phyloP scores from a whole-genome alignment of 2,888 invertebrate genomes.

The Cacoxenus indagator region DNA sequence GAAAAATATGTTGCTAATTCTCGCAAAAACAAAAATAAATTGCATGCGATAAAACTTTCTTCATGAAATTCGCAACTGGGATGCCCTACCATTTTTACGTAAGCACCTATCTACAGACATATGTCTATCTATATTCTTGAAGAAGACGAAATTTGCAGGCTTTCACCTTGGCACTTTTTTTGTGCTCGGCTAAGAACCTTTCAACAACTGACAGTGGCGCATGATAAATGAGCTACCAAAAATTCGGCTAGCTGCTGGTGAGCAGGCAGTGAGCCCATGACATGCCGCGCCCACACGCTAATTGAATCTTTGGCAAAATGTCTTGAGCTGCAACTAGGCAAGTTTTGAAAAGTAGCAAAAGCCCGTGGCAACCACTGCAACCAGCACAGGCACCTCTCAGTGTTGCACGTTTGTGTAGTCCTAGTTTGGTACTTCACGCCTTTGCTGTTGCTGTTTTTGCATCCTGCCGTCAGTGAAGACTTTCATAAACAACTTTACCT shows the following conservation, averaged over 20 bases:
- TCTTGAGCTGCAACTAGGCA: too few relatives aligned
- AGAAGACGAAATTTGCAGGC: background rate
- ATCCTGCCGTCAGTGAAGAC: background rate
- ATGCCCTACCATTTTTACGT: too few relatives aligned
- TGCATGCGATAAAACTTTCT: too few relatives aligned
- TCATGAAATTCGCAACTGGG: too few relatives aligned
- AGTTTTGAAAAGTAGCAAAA: too few relatives aligned
- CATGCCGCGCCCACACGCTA: background rate
- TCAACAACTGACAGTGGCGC: conserved; percentile 35
- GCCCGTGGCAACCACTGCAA: background rate
- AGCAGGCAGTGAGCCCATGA: background rate
- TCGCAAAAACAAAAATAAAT: too few relatives aligned
- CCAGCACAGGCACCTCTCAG: background rate
- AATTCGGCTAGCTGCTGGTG: background rate
- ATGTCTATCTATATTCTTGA: too few relatives aligned
- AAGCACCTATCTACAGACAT: too few relatives aligned
- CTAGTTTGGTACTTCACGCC: background rate
- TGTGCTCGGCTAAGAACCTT: conserved; percentile 10
- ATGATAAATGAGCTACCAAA: conserved; percentile 40
- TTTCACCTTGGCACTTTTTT: too few relatives aligned
- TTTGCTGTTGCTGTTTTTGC: background rate
- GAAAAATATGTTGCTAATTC: too few relatives aligned
- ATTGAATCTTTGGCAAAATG: background rate
- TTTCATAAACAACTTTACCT: background rate
- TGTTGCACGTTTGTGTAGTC: background rate